Evolutionary conservation across 2,797 vertebrate species (phyloP), one percentile per base, ranked within the genome.

Genomic region (Sebastes kiyomatsui): DNA sequence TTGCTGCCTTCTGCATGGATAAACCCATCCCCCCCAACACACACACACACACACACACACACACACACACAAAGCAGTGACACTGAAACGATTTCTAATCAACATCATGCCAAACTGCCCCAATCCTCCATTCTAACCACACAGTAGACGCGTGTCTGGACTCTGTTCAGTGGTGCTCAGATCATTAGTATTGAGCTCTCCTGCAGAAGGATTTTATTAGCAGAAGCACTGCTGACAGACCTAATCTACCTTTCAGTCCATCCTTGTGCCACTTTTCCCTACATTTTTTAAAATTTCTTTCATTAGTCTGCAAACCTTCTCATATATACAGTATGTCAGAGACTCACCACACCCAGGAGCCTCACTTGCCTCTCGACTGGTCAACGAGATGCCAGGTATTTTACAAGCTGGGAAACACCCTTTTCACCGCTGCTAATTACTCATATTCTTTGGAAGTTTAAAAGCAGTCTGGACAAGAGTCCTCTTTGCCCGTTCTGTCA

Each of bases 161-260:
- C 70, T 80, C 71, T 49, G 27, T 89, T 81, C 67, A 64, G 30
- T 0, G 33, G 0, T 23, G 62, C 67, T 77, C 60, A 68, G 60
- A 67, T 85, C 64, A 78, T 86, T 88, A 79, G 67, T 78, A 78
- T 76, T 73, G 54, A 92, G 72, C 67, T 68, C 38, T 77, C 32
- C 74, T 46, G 35, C 75, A 71, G 22, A 71, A 80, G 62, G 75
- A 79, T 91, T 85, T 85, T 79, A 90, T 90, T 84, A 80, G 67
- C 77, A 83, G 72, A 81, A 72, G 28, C 61, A 65, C 59, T 46
- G 67, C 82, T 88, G 75, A 81, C 79, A 78, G 68, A 83, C 28
- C 68, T 70, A 81, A 83, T 87, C 77, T 55, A 70, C 66, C 67
- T 49, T 65, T 75, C 75, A 83, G 20, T 81, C 33, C 27, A 32